Percentiles rank a stretch among this genome's conserved stretches.
Evolutionary conservation across 2,113 vertebrate species (phyloP).

Genomic region (Alethe diademata): DNA sequence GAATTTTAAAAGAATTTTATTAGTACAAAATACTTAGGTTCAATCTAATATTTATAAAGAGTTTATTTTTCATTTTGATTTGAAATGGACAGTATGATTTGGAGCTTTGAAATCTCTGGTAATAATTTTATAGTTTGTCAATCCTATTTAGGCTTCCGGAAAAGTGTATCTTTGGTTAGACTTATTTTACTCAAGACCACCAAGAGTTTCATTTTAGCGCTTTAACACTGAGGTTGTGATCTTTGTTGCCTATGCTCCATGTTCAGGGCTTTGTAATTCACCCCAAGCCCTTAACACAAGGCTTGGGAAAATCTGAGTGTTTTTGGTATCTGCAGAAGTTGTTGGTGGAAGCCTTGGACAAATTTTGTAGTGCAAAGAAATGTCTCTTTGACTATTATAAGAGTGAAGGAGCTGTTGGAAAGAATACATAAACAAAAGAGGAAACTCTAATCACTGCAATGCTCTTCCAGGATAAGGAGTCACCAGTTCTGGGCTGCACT

Average conservation of each 20-base stretch:
- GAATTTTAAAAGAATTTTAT: not conserved
- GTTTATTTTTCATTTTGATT: not conserved
- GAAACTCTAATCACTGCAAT: not conserved
- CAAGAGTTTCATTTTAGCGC: not conserved
- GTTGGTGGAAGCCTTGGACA: not conserved
- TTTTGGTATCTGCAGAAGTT: not conserved
- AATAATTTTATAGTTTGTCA: not conserved
- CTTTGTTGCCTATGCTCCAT: not conserved
- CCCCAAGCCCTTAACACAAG: not conserved
- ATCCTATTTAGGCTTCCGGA: not conserved
- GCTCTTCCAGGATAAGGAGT: not conserved
- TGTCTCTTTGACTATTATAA: not conserved
- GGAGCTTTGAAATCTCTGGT: not conserved
- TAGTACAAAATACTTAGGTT: not conserved
- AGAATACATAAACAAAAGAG: not conserved
- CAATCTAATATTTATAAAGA: not conserved
- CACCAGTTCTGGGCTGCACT: not conserved
- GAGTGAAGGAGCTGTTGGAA: not conserved
- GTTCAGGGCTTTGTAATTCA: not conserved
- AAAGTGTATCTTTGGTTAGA: not conserved
- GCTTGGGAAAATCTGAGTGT: not conserved
- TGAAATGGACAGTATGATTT: not conserved
- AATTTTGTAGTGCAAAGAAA: not conserved
- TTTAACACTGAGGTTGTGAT: not conserved
- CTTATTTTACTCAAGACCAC: not conserved